A percentile compares a stretch with the other conserved stretches of the same genome.
These are phyloP conservation scores for Euthynnus affinis DNA, from an alignment of 2,797 vertebrate species.

Conservation along the genomic window DNA sequence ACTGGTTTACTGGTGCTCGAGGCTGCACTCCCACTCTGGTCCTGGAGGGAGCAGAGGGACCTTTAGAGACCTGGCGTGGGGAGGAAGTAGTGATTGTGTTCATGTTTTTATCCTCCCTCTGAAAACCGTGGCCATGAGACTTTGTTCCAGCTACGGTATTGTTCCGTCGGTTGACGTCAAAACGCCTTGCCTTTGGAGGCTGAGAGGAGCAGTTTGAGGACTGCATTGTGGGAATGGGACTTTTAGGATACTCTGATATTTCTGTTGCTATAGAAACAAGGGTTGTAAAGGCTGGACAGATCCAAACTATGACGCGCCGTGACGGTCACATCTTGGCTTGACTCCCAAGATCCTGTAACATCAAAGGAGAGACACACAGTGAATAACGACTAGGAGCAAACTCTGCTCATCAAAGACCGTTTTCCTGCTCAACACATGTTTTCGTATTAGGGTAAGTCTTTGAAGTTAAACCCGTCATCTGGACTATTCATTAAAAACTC, in stretches of 20 bases:
- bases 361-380: slow-evolving; percentile 75
- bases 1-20: slow-evolving; percentile 73
- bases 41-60: slow-evolving; percentile 71
- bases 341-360: slow-evolving; percentile 83
- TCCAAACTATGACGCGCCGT: slow-evolving; percentile 74
- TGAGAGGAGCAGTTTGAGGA: slow-evolving; percentile 82
- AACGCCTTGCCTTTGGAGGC: slow-evolving; percentile 81
- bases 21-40: slow-evolving; percentile 75
- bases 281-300: slow-evolving; percentile 65
- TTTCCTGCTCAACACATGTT: slow-evolving; percentile 35
- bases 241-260: slow-evolving; percentile 62
- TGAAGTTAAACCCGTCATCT: slow-evolving; percentile 51
- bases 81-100: slow-evolving; percentile 76
- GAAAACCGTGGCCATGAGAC: slow-evolving; percentile 67
- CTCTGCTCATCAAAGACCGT: slow-evolving; percentile 21
- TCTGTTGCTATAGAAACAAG: slow-evolving; percentile 80
- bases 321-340: slow-evolving; percentile 84
- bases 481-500: slow-evolving; percentile 45
- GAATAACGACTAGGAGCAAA: slow-evolving; percentile 58
- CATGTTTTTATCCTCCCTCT: slow-evolving; percentile 87
- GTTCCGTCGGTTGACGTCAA: slow-evolving; percentile 79
- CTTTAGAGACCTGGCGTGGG: slow-evolving; percentile 68
- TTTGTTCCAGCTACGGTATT: slow-evolving; percentile 68
- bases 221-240: slow-evolving; percentile 80
- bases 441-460: slow-evolving; percentile 39